phyloP scores from a whole-genome alignment of 2,113 vertebrate species.

The Mus musculus region DNA sequence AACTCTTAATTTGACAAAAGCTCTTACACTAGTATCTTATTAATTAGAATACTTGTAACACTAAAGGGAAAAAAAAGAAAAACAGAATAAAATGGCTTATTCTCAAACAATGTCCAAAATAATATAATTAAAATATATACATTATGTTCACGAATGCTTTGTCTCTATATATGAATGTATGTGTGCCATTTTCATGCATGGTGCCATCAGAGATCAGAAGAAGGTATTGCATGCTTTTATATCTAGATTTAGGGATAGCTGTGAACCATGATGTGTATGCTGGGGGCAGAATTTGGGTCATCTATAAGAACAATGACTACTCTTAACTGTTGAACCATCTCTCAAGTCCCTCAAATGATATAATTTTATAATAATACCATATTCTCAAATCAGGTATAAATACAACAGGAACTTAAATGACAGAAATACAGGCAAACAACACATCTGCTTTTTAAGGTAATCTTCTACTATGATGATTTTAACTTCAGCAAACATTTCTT shows the following conservation, averaged over 20 bases:
- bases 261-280: not conserved
- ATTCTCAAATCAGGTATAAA: not conserved
- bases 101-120: not conserved
- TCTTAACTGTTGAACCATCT: not conserved
- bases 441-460: not conserved
- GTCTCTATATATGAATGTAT: not conserved
- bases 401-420: not conserved
- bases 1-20: conserved; percentile 30
- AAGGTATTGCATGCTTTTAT: not conserved
- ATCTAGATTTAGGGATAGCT: too few species aligned
- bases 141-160: not conserved
- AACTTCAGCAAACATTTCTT: not conserved
- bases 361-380: not conserved
- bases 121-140: not conserved
- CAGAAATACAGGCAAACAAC: not conserved
- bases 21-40: not conserved
- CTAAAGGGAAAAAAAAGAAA: not conserved
- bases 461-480: not conserved
- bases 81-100: not conserved
- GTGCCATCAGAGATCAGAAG: not conserved
- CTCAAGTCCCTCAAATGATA: not conserved
- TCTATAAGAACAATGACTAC: not conserved
- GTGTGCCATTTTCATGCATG: not conserved
- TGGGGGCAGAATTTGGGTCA: not conserved
- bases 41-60: not conserved